Conservation (phyloP, 2,797 vertebrate species). For the Galago senegalensis region DNA sequence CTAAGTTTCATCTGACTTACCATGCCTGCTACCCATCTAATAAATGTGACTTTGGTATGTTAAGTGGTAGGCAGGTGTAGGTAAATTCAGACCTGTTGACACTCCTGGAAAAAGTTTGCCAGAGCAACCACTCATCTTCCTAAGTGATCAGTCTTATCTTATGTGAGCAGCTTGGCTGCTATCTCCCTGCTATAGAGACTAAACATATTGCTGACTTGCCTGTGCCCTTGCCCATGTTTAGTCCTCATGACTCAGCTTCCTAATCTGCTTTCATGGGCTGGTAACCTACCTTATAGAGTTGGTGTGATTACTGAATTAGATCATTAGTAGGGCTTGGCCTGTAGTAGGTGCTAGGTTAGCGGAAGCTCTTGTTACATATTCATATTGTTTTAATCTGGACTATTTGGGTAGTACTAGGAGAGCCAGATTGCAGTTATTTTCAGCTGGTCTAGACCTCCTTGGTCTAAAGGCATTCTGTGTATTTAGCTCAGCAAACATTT, state of each 20-base stretch:
- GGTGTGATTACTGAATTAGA: background rate
- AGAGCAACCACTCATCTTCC: background rate
- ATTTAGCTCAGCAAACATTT: slow-evolving; percentile 47
- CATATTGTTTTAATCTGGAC: background rate
- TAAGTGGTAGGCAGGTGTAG: background rate
- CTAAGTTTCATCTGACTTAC: background rate
- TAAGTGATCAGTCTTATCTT: background rate
- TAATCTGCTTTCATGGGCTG: background rate
- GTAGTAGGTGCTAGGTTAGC: background rate
- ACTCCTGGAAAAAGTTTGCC: background rate
- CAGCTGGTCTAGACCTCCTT: background rate
- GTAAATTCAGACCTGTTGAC: slow-evolving; percentile 20
- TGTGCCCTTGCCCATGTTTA: background rate
- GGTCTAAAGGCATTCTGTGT: slow-evolving; percentile 12
- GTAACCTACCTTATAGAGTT: background rate
- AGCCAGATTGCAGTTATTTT: slow-evolving; percentile 32
- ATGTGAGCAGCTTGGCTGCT: background rate
- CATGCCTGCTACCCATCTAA: background rate
- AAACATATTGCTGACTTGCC: background rate
- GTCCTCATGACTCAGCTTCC: background rate
- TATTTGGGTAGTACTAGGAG: background rate
- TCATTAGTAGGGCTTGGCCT: background rate
- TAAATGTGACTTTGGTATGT: background rate
- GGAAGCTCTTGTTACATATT: background rate
- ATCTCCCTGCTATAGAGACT: background rate